Conservation (phyloP, 2,113 vertebrate genomes). For the Gobiocypris rarus region DNA sequence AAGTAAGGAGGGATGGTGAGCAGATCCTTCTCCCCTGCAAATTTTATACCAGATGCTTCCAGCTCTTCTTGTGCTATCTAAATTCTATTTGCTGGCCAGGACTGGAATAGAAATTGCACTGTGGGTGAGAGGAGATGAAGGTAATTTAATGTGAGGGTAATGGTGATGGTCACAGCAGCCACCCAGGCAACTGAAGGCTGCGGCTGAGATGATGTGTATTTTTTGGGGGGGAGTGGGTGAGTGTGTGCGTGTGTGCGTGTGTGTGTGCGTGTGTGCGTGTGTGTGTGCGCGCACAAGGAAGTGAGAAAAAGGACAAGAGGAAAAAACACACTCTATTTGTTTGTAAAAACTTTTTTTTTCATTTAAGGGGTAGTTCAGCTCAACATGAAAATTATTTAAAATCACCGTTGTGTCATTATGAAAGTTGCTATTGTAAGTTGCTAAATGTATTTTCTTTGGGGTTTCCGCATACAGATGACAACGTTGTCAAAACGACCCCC, state of each 20-base stretch:
- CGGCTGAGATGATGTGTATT: constrained; percentile 13
- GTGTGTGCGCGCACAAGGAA: background rate
- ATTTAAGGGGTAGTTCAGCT: background rate
- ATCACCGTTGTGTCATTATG: background rate
- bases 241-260: no score
- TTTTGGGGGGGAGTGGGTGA: background rate
- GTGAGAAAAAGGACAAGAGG: background rate
- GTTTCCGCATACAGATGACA: no score
- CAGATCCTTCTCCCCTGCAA: background rate
- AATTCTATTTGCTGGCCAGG: constrained; percentile 31
- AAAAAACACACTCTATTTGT: background rate
- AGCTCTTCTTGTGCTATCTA: constrained; percentile 21
- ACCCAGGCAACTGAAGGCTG: constrained; percentile 25
- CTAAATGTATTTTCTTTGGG: no score
- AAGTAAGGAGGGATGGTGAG: background rate
- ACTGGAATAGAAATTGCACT: constrained; percentile 5
- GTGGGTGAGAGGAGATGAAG: constrained; percentile 25
- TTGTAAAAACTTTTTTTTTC: background rate
- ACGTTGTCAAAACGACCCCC: no score
- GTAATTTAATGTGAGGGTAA: constrained; percentile 38
- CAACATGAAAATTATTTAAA: background rate
- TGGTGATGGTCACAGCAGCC: constrained; percentile 37
- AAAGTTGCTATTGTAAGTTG: background rate
- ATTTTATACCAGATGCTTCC: constrained; percentile 27
- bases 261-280: background rate